These are phyloP conservation scores for Polydrusus pterygomalis DNA, from an alignment of 2,888 invertebrate species.

Conservation along the genomic window DNA sequence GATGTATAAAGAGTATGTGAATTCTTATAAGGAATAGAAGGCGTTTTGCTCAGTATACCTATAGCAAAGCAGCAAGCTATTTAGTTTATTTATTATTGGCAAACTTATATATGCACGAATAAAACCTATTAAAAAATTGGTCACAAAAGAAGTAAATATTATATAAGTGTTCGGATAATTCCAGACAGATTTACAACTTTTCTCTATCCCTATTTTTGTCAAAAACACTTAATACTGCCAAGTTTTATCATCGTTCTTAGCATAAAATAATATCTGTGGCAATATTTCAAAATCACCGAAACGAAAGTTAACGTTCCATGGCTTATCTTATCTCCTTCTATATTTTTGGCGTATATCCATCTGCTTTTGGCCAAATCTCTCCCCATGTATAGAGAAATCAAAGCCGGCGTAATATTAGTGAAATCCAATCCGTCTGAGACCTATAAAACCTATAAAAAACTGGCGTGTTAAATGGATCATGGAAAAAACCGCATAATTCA, in stretches of 20 bases:
- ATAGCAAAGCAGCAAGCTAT: no score
- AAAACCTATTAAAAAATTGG: no score
- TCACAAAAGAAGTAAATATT: no score
- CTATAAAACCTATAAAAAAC: slow-evolving; percentile 64
- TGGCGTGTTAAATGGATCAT: slow-evolving; percentile 71
- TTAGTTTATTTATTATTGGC: no score
- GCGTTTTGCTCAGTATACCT: no score
- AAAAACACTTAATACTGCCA: slow-evolving; percentile 31
- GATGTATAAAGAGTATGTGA: no score
- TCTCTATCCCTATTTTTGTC: neutral
- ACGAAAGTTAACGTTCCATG: slow-evolving; percentile 50
- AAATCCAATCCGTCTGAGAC: slow-evolving; percentile 59
- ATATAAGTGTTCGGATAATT: no score
- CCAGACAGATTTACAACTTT: neutral
- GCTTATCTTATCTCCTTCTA: slow-evolving; percentile 55
- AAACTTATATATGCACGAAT: no score
- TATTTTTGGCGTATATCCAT: slow-evolving; percentile 56
- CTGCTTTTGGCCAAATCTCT: slow-evolving; percentile 50
- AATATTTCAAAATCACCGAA: slow-evolving; percentile 55
- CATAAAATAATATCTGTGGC: slow-evolving; percentile 51
- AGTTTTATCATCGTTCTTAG: slow-evolving; percentile 40
- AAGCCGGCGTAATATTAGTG: slow-evolving; percentile 55
- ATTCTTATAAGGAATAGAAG: no score
- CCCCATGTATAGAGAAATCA: slow-evolving; percentile 52
- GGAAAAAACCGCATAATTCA: slow-evolving; percentile 69